phyloP scores from a whole-genome alignment of 2,797 vertebrate species.

The Australoheros facetus region DNA sequence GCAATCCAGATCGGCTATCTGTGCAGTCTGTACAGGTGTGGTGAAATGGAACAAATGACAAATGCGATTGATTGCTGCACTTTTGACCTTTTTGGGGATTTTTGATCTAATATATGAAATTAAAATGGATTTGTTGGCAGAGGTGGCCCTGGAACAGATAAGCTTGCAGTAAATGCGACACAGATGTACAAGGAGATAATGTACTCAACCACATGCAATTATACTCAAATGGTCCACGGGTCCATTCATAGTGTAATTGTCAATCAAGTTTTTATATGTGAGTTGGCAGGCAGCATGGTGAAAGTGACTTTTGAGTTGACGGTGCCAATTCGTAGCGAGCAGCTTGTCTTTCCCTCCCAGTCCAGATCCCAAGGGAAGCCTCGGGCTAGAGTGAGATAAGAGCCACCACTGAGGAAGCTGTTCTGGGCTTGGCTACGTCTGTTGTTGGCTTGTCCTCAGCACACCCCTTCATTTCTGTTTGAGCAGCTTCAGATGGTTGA shows the following conservation, averaged over 20 bases:
- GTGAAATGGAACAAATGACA: constrained; percentile 28
- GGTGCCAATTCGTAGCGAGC: constrained; percentile 31
- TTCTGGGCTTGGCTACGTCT: constrained; percentile 52
- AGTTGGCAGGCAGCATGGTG: constrained; percentile 20
- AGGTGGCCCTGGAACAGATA: neutral
- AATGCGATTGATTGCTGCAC: constrained; percentile 31
- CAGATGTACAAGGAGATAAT: neutral
- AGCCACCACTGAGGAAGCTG: constrained; percentile 51
- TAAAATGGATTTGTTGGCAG: neutral
- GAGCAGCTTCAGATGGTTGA: constrained; percentile 49
- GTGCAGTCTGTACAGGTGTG: constrained; percentile 15
- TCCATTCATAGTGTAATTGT: neutral
- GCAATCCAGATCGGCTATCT: constrained; percentile 38
- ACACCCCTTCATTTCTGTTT: constrained; percentile 50
- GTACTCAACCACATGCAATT: constrained; percentile 2
- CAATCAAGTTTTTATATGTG: neutral
- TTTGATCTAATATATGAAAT: neutral
- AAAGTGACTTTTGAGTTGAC: constrained; percentile 45
- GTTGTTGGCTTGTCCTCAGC: constrained; percentile 52
- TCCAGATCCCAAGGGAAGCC: constrained; percentile 52
- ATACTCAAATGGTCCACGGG: neutral
- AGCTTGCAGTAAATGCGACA: neutral
- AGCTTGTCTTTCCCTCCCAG: constrained; percentile 25
- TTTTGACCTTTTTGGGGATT: constrained; percentile 37
- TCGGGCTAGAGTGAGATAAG: constrained; percentile 60